Percentiles rank a stretch among this genome's conserved stretches.
phyloP scores from a whole-genome alignment of 2,888 invertebrate genomes.

The Chrysolina haemoptera region DNA sequence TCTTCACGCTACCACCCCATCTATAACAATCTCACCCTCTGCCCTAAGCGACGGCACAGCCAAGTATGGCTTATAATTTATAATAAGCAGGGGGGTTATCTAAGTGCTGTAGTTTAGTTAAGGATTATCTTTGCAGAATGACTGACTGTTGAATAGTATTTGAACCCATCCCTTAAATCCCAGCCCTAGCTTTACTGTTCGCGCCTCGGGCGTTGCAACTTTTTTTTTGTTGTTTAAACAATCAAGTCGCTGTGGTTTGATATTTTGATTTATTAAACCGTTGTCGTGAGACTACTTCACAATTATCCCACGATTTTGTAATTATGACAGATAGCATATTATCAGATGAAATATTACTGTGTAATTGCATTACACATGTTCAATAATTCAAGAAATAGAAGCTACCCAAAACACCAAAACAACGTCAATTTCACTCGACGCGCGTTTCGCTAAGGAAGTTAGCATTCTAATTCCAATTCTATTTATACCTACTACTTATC shows the following conservation, averaged over 20 bases:
- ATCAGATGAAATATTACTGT: too few species aligned
- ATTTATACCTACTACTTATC: too few species aligned
- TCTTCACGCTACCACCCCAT: not conserved
- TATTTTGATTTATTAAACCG: slow-evolving; percentile 54
- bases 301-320: too few species aligned
- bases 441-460: too few species aligned
- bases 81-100: slow-evolving; percentile 28
- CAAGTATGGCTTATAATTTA: slow-evolving; percentile 30
- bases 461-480: too few species aligned
- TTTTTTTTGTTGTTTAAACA: slow-evolving; percentile 47
- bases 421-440: too few species aligned
- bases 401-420: too few species aligned
- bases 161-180: slow-evolving; percentile 44
- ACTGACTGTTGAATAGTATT: slow-evolving; percentile 56
- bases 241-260: slow-evolving; percentile 53
- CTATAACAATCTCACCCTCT: not conserved
- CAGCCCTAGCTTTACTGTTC: slow-evolving; percentile 41
- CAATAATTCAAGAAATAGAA: too few species aligned
- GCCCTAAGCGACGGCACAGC: slow-evolving; percentile 20
- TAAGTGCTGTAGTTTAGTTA: slow-evolving; percentile 58
- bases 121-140: slow-evolving; percentile 58
- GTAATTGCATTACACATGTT: too few species aligned
- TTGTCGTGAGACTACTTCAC: slow-evolving; percentile 14
- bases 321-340: too few species aligned
- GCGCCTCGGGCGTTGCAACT: slow-evolving; percentile 55